These are phyloP conservation scores for Burhinus oedicnemus DNA, from an alignment of 2,113 vertebrate genomes.

Conservation along the genomic window DNA sequence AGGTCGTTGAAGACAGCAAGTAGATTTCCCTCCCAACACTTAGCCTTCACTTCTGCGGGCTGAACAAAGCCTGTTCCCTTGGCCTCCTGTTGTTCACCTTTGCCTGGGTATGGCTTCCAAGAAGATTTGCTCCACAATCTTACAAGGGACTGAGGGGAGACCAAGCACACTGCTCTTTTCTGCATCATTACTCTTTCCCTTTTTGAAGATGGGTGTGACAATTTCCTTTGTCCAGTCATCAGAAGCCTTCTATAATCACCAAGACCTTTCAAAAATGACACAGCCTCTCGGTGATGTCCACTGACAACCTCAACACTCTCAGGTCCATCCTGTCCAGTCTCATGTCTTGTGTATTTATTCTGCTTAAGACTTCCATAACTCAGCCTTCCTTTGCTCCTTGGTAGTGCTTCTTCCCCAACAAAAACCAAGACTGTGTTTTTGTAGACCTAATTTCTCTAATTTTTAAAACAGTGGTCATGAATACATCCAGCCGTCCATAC, in stretches of 20 bases:
- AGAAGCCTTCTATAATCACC: background rate
- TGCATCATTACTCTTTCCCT: background rate
- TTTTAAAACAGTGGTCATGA: background rate
- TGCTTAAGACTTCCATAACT: background rate
- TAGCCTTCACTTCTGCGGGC: background rate
- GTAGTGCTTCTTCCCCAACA: background rate
- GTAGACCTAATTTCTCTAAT: background rate
- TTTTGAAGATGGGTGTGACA: background rate
- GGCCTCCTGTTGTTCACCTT: background rate
- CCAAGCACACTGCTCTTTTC: background rate
- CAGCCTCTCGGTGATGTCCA: background rate
- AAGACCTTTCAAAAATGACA: background rate
- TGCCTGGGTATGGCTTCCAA: background rate
- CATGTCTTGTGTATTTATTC: background rate
- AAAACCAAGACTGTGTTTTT: background rate
- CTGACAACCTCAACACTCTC: background rate
- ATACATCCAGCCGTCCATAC: background rate
- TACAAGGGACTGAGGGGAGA: background rate
- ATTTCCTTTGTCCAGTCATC: background rate
- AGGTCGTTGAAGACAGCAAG: background rate
- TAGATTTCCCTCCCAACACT: too few relatives aligned
- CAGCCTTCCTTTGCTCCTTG: background rate
- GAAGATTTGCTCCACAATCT: background rate
- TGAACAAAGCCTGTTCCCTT: background rate
- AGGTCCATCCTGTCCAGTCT: fast-evolving